Evolutionary conservation across 2,113 vertebrate species (phyloP), one percentile per base, ranked within the genome.

Genomic region (Eudyptes chrysolophus): DNA sequence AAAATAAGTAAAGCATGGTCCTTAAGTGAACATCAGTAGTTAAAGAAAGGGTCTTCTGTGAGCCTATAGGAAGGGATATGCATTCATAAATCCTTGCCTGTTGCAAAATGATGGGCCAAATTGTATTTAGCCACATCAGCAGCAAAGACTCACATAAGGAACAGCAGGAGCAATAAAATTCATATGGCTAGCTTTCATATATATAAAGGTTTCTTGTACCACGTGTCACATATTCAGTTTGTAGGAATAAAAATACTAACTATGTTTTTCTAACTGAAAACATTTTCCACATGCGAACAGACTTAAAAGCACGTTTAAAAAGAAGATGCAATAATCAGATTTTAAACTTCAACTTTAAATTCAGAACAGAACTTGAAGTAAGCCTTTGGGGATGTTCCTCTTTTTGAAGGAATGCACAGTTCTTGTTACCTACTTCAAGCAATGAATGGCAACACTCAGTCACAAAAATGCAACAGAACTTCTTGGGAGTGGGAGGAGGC

Each of bases 301-400:
- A 95, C 90, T 94, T 96, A 94, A 96, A 97, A 96, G 93, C 38
- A 48, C 1, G 0, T 94, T 93, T 94, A 68, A 95, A 95, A 94
- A 94, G 94, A 96, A 89, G 90, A 93, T 86, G 88, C 90, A 96
- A 92, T 94, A 96, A 97, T 95, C 80, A 95, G 70, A 95, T 98
- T 97, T 96, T 90, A 96, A 98, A 97, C 95, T 97, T 97, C 71
- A 71, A 94, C 78, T 92, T 97, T 93, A 98, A 98, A 98, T 97
- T 95, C 92, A 96, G 98, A 98, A 79, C 98, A 98, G 98, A 97
- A 96, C 84, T 75, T 78, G 13, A 92, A 97, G 76, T 36, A 95
- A 93, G 89, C 95, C 97, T 95, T 95, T 97, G 72, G 94, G 95
- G 98, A 97, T 95, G 92, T 80, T 97, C 90, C 71, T 95, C 44